These are phyloP conservation scores for Cyclargus thomasi DNA, from an alignment of 1,140 invertebrate genomes.

Conservation along the genomic window DNA sequence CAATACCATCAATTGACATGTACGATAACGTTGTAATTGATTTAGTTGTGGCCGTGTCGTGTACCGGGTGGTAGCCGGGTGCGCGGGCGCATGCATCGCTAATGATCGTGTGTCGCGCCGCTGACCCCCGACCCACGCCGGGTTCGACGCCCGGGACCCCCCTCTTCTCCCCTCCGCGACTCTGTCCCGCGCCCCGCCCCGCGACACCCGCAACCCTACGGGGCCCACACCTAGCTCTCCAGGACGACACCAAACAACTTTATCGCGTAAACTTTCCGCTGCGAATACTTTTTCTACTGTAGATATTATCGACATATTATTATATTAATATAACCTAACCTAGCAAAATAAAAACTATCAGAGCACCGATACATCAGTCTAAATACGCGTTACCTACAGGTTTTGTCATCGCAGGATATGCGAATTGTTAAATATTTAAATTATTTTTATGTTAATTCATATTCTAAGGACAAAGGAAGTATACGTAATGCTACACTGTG, in stretches of 20 bases:
- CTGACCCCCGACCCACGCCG: constrained; percentile 67
- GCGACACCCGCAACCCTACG: constrained; percentile 31
- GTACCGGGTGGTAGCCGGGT: constrained; percentile 18
- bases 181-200: constrained; percentile 25
- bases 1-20: background rate
- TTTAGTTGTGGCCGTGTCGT: background rate
- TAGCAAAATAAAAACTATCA: too few species aligned
- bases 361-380: too few species aligned
- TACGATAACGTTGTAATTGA: background rate
- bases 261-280: constrained; percentile 39
- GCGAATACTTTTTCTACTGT: constrained; percentile 9
- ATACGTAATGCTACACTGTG: background rate
- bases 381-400: background rate
- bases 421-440: background rate
- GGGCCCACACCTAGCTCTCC: constrained; percentile 21
- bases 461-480: background rate
- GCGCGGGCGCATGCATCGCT: constrained; percentile 51
- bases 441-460: background rate
- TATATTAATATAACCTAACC: background rate
- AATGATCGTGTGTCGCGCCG: constrained; percentile 62
- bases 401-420: background rate
- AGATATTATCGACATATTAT: background rate
- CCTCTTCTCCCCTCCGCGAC: constrained; percentile 14
- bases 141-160: constrained; percentile 50
- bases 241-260: constrained; percentile 39